Base-by-base conservation (phyloP, 2,113 vertebrate genomes). In the Tupaia chinensis region DNA sequence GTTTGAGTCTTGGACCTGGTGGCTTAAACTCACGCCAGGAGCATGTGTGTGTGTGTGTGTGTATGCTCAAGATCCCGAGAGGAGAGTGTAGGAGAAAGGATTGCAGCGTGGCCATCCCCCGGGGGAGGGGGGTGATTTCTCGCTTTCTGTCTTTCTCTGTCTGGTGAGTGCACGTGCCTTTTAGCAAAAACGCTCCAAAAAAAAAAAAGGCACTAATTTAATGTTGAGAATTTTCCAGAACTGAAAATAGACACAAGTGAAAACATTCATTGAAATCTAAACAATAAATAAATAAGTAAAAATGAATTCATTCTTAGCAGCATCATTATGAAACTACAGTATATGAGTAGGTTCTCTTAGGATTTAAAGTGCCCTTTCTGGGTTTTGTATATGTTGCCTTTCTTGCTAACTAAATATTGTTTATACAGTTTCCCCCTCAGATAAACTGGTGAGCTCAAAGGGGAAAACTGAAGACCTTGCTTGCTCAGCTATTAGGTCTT, bases 221-320 rank as follows among this genome's bases (percentile, higher is more conserved):
- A 84, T 61, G 20, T 17, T 80, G 25, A 85, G 66, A 93, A 93
- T 89, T 95, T 93, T 80, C 60, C 44, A 79, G 58, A 93, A 80
- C 78, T 61, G 73, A 93, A 93, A 32, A 60, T 7, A 80, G 20
- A 93, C 32, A 44, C 7, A 70, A 34, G 70, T 66, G 61, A 69
- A 87, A 87, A 76, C 60, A 23, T 25, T 34, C 61, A 73, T 29
- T 93, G 65, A 80, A 93, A 79, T 13, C 9, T 16, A 89, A 93
- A 20, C 15, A 93, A 25, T 22, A 79, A 78, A 32, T 32, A 32
- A 32, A 32, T 32, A 89, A 74, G 85, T 68, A 78, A 68, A 93
- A 90, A 60, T 66, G 16, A 85, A 44, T 68, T 54, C 14, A 90
- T 63, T 63, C 29, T 95, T 29, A 85, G 32, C 29, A 8, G 80